A percentile compares a stretch with the other conserved stretches of the same genome.
phyloP scores from a whole-genome alignment of 1,140 invertebrate genomes.

The Trachymyrmex cornetzi region DNA sequence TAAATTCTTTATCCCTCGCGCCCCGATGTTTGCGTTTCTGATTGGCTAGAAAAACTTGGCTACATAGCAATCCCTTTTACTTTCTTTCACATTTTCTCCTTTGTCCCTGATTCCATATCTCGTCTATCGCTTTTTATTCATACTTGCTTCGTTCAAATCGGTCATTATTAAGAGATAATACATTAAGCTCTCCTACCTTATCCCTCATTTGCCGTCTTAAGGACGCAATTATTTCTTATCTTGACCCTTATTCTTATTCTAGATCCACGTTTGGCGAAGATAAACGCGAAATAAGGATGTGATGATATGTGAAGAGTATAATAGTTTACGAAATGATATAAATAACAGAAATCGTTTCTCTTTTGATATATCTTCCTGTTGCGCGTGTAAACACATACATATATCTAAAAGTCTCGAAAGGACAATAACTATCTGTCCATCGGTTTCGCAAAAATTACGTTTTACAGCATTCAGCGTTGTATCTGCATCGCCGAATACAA shows the following conservation, averaged over 20 bases:
- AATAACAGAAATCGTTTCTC: background rate
- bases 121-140: background rate
- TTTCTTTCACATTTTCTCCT: constrained; percentile 17
- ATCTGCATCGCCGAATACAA: background rate
- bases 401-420: background rate
- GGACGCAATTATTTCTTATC: constrained; percentile 62
- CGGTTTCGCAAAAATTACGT: constrained; percentile 4
- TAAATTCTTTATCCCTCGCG: constrained; percentile 55
- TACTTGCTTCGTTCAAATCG: constrained; percentile 15
- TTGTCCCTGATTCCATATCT: background rate
- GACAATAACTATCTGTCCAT: background rate
- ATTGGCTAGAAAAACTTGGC: constrained; percentile 68
- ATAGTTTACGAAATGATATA: no score
- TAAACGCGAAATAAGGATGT: background rate
- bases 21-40: constrained; percentile 79
- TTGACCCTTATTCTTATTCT: background rate
- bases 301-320: background rate
- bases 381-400: background rate
- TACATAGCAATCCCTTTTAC: background rate
- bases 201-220: constrained; percentile 20
- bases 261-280: background rate
- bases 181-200: background rate
- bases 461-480: background rate
- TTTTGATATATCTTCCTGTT: background rate
- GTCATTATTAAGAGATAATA: constrained; percentile 37